These are phyloP conservation scores for Sitobion miscanthi DNA, from an alignment of 1,140 invertebrate genomes.

Conservation along the genomic window DNA sequence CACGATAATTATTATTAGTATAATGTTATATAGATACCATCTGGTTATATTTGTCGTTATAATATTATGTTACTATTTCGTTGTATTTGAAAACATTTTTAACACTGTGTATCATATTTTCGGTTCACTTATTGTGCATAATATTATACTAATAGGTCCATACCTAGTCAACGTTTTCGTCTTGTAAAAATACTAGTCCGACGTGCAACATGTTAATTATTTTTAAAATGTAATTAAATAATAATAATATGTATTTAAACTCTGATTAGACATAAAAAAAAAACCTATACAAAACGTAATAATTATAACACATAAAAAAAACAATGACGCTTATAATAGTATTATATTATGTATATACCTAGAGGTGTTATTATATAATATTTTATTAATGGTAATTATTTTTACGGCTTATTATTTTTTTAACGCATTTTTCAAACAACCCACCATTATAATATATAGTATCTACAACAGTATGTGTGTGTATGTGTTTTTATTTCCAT, in stretches of 20 bases:
- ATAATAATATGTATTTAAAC: constrained; percentile 25
- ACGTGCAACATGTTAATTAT: background rate
- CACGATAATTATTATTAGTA: background rate
- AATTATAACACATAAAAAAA: constrained; percentile 20
- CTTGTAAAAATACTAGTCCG: background rate
- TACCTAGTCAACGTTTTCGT: background rate
- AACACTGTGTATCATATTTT: background rate
- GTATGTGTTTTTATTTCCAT: background rate
- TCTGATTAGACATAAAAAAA: background rate
- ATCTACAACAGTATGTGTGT: background rate
- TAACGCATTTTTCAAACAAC: background rate
- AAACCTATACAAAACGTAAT: background rate
- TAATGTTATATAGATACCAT: background rate
- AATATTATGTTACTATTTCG: background rate
- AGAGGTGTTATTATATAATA: background rate
- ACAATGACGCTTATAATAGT: background rate
- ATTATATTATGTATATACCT: background rate
- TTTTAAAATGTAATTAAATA: constrained; percentile 23
- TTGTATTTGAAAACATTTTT: background rate
- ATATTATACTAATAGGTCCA: background rate
- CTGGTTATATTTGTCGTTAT: background rate
- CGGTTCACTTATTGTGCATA: background rate
- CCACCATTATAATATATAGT: background rate
- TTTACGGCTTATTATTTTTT: background rate
- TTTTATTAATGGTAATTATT: background rate